Evolutionary conservation across 1,140 invertebrate genomes (phyloP).

Genomic region (Hyposmocoma kahamanoa): DNA sequence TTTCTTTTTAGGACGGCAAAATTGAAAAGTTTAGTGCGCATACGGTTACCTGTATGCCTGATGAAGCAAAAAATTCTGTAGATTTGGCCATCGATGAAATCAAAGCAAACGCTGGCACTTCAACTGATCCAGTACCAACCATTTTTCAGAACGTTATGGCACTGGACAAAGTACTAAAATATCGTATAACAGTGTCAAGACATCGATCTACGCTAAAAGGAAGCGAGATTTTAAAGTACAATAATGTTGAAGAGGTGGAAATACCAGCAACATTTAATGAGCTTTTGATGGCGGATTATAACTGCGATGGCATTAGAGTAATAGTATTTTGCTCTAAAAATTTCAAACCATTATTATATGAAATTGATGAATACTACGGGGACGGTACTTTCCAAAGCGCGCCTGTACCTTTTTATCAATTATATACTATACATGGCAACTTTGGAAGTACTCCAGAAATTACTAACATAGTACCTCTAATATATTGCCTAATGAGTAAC

Average conservation of each 20-base stretch:
- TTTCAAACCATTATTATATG: constrained; percentile 6
- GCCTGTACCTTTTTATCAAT: constrained; percentile 18
- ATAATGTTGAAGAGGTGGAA: background rate
- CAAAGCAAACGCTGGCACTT: too few relatives aligned
- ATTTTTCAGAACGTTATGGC: too few relatives aligned
- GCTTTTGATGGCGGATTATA: constrained; percentile 13
- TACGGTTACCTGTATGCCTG: too few relatives aligned
- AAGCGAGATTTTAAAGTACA: constrained; percentile 3
- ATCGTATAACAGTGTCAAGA: too few relatives aligned
- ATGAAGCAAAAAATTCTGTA: too few relatives aligned
- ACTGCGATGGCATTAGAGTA: constrained; percentile 11
- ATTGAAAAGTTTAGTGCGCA: too few relatives aligned
- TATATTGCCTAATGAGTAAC: constrained; percentile 16
- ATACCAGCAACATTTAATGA: constrained; percentile 15
- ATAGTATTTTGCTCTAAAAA: constrained; percentile 15
- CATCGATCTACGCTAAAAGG: too few relatives aligned
- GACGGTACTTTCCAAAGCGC: constrained; percentile 18
- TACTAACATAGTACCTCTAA: constrained; percentile 17
- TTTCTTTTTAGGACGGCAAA: too few relatives aligned
- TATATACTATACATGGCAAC: constrained; percentile 15
- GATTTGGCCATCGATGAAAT: too few relatives aligned
- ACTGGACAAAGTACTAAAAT: too few relatives aligned
- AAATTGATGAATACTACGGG: constrained; percentile 7
- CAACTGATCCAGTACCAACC: too few relatives aligned
- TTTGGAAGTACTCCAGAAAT: background rate